phyloP scores from a whole-genome alignment of 1,140 invertebrate species.

The Pseudoatta argentina region DNA sequence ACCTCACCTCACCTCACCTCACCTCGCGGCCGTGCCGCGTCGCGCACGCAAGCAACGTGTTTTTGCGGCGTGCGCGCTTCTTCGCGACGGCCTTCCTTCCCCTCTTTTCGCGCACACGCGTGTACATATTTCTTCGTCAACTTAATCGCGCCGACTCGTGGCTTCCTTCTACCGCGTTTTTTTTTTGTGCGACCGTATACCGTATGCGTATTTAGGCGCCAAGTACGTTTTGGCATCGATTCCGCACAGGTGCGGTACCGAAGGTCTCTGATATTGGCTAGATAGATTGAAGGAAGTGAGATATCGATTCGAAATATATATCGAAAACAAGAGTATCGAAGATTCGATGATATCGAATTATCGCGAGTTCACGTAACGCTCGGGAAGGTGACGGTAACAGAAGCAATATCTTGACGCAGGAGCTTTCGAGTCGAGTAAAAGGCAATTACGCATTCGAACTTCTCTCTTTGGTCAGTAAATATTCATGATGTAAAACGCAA shows the following conservation, averaged over 20 bases:
- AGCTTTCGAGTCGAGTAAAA: conserved; percentile 72
- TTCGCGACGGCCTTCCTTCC: conserved; percentile 41
- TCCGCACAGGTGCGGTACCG: neutral
- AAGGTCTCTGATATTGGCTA: neutral
- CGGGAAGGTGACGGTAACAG: conserved; percentile 24
- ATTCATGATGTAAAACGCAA: conserved; percentile 11
- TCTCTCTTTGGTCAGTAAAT: conserved; percentile 28
- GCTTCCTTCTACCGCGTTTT: conserved; percentile 31
- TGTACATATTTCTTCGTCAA: conserved; percentile 62
- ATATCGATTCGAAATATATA: conserved; percentile 20
- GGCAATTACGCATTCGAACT: conserved; percentile 76
- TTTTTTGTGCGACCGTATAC: conserved; percentile 12
- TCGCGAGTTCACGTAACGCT: conserved; percentile 64
- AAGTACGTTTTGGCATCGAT: neutral
- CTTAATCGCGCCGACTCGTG: conserved; percentile 56
- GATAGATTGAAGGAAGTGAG: neutral
- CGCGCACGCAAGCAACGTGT: conserved; percentile 48
- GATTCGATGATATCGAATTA: conserved; percentile 47
- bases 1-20: neutral
- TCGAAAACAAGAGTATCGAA: neutral
- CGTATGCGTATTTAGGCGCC: conserved; percentile 23
- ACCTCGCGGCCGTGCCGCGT: conserved; percentile 26
- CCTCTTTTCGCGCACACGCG: conserved; percentile 50
- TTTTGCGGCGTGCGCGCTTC: conserved; percentile 62
- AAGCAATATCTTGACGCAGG: conserved; percentile 60